A percentile compares a stretch with the other conserved stretches of the same genome.
Conservation (phyloP, 1,140 invertebrate genomes). For the Drosophila rufa region DNA sequence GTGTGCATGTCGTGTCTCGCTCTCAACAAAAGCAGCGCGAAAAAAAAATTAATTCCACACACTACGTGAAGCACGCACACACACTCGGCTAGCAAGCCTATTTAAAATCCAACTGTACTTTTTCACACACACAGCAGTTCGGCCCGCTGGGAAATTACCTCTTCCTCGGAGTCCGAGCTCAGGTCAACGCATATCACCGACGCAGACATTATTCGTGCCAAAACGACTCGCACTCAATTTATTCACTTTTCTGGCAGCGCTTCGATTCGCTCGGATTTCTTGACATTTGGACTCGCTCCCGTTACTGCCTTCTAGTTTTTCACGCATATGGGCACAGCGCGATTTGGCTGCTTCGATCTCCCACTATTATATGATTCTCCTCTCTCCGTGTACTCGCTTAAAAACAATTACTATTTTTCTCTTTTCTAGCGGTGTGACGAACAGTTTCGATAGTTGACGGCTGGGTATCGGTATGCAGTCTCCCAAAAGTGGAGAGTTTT, state of each 20-base stretch:
- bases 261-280: conserved; percentile 35
- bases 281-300: conserved; percentile 54
- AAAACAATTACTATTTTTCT: conserved; percentile 20
- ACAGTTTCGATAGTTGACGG: not conserved
- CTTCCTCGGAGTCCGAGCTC: conserved; percentile 72
- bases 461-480: not conserved
- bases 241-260: conserved; percentile 38
- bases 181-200: conserved; percentile 71
- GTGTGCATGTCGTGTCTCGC: conserved; percentile 42
- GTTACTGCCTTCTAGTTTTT: conserved; percentile 65
- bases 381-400: conserved; percentile 18
- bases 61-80: conserved; percentile 56
- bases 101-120: conserved; percentile 80
- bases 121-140: conserved; percentile 54
- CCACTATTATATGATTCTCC: conserved; percentile 34
- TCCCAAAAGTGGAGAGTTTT: conserved; percentile 5
- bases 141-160: conserved; percentile 56
- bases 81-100: conserved; percentile 55
- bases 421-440: not conserved
- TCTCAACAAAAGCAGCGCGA: conserved; percentile 73
- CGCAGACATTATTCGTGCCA: conserved; percentile 55
- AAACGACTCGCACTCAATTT: conserved; percentile 43
- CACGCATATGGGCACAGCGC: conserved; percentile 48
- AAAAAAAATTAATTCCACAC: conserved; percentile 61
- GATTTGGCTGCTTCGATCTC: conserved; percentile 26